A percentile compares a stretch with the other conserved stretches of the same genome.
phyloP scores from a whole-genome alignment of 1,140 invertebrate species.

The Drosophila nikananu region DNA sequence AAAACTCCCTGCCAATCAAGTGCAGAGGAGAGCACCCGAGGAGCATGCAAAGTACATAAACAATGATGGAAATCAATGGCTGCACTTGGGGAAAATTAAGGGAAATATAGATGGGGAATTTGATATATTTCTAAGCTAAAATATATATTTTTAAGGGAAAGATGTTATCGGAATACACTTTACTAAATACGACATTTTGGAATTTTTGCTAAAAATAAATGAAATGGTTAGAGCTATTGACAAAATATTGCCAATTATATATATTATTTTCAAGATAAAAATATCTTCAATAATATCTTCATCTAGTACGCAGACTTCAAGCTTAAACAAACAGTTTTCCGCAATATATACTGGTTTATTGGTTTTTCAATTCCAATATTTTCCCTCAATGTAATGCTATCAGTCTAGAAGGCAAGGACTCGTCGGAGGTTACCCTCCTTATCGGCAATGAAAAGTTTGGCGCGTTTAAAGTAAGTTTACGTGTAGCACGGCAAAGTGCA shows the following conservation, averaged over 20 bases:
- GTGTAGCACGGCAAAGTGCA: conserved; percentile 80
- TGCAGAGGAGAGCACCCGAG: conserved; percentile 18
- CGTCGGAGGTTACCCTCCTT: conserved; percentile 40
- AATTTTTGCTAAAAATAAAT: too few species aligned
- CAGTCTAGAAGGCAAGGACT: conserved; percentile 14
- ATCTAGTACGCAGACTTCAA: background rate
- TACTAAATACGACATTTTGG: background rate
- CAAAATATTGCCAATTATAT: too few species aligned
- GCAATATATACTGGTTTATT: too few species aligned
- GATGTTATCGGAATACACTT: background rate
- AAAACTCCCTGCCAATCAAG: conserved; percentile 30
- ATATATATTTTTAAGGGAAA: background rate
- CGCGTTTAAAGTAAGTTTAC: conserved; percentile 83
- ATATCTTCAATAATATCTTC: too few species aligned
- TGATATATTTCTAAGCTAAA: background rate
- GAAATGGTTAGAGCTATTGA: too few species aligned
- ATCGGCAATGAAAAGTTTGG: conserved; percentile 64
- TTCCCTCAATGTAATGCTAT: conserved; percentile 28
- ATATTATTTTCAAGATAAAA: too few species aligned
- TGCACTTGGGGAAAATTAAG: conserved; percentile 8
- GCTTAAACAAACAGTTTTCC: background rate
- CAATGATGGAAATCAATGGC: conserved; percentile 76
- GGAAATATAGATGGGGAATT: background rate
- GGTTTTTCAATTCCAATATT: background rate
- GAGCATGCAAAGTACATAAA: conserved; percentile 65